phyloP scores from a whole-genome alignment of 1,140 invertebrate genomes.

The Nymphalis io region DNA sequence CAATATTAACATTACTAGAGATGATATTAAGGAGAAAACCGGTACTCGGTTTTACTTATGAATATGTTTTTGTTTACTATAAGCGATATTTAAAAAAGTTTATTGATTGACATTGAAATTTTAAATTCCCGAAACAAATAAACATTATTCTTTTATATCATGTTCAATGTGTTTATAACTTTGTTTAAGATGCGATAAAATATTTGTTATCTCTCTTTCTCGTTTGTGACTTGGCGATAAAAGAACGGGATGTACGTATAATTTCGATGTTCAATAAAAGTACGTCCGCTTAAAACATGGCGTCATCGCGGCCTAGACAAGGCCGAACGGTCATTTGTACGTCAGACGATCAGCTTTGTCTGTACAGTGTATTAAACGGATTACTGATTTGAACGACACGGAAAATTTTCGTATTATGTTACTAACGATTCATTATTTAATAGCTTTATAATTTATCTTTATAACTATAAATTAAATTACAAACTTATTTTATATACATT shows the following conservation, averaged over 20 bases:
- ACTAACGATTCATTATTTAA: not conserved
- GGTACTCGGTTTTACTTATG: not conserved
- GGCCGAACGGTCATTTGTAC: slow-evolving; percentile 76
- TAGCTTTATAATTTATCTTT: not conserved
- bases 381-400: slow-evolving; percentile 12
- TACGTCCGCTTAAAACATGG: slow-evolving; percentile 70
- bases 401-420: slow-evolving; percentile 28
- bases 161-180: slow-evolving; percentile 16
- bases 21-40: not conserved
- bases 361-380: slow-evolving; percentile 21
- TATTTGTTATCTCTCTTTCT: slow-evolving; percentile 45
- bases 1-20: slow-evolving; percentile 28
- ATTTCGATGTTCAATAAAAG: slow-evolving; percentile 68
- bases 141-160: slow-evolving; percentile 5
- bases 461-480: not conserved
- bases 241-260: slow-evolving; percentile 53
- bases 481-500: no score
- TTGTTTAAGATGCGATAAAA: not conserved
- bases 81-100: not conserved
- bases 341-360: slow-evolving; percentile 65
- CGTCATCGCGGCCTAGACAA: slow-evolving; percentile 79
- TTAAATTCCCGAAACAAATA: slow-evolving; percentile 2
- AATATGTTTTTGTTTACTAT: not conserved
- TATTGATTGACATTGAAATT: slow-evolving; percentile 1
- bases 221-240: slow-evolving; percentile 29